Evolutionary conservation across 2,113 vertebrate species (phyloP), one percentile per base, ranked within the genome.

Genomic region (Anoura caudifer): DNA sequence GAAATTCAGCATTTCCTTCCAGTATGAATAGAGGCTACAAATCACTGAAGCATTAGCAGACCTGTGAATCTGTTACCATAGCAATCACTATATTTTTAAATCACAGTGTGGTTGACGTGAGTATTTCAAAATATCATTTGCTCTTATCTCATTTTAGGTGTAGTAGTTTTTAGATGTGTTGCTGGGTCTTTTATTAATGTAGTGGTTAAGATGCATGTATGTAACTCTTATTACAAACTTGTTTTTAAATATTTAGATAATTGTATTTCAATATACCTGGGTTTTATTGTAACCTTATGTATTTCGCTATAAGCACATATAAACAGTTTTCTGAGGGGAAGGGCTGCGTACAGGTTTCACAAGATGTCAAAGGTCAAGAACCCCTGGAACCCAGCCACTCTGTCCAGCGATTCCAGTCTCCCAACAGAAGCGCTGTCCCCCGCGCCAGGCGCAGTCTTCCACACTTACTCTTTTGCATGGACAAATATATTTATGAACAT

Each of bases 231-330:
- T 28, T 45, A 95, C 33, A 84, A 36, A 85, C 69, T 73, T 90
- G 45, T 56, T 89, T 90, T 67, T n/a, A 94, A 92, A 87, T 92
- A 83, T 90, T 90, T 90, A 77, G 22, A 54, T 38, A 90, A 63
- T n/a, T 79, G 17, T 10, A 87, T 61, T 94, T 79, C 47, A 93
- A 36, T 47, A 61, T 43, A 82, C 69, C n/a, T 73, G 41, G n/a
- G 28, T 52, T 94, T 95, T 95, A 17, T 77, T 52, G 26, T 89
- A 88, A 91, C 20, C 24, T 70, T 79, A 41, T 12, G 12, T 61
- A 93, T 81, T 91, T 79, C 77, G 84, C 20, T 82, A 85, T 79
- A 91, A 50, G 54, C 87, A 84, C n/a, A 87, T 11, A 69, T n/a
- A 63, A 73, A 70, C 36, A 33, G 41, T 61, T 17, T 91, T 88